Base-by-base conservation (phyloP, 1,140 invertebrate species). In the Himalopsyche phryganea region DNA sequence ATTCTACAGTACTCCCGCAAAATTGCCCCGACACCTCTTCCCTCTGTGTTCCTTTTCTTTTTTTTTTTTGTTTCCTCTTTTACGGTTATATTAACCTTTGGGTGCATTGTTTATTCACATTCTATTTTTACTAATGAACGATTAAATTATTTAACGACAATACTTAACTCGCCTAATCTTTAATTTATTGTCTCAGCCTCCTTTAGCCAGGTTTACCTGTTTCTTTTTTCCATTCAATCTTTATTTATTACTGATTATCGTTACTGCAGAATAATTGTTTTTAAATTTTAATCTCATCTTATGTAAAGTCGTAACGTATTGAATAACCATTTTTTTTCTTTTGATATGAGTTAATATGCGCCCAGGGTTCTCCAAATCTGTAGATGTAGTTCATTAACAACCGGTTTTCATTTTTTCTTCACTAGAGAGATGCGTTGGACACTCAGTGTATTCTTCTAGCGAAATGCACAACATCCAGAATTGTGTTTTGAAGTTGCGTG, bases 1-100 rank as follows among this genome's bases (percentile, higher is more conserved):
- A 68, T 68, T 66, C 65, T 66, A 60, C 65, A 59, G 53, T 58
- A 54, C 51, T 40, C 42, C 17, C 9, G 18, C 5, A 28, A 28
- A 28, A 28, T 28, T 28, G 23, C 23, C 23, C 23, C 23, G 9
- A 28, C 23, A 9, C 32, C 23, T 50, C 28, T 19, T 28, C 9
- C 9, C 9, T 9, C 23, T 28, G 23, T 28, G 3, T 28, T 28
- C 23, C 23, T 28, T 28, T 28, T 5, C 23, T 5, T 28, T 28
- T 28, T 5, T n/a, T n/a, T 28, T 5, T 19, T 11, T 20, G 32
- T 50, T 28, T 50, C 13, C n/a, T 44, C 14, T 50, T 50, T 47
- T 38, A 42, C 17, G 44, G 36, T 40, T 40, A 5, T n/a, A n/a
- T 40, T 40, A 13, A 40, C 38, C 38, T 40, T n/a, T 40, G 55